Evolutionary conservation across 2,113 vertebrate genomes (phyloP), one percentile per base, ranked within the genome.

Genomic region (Thalassoma bifasciatum): DNA sequence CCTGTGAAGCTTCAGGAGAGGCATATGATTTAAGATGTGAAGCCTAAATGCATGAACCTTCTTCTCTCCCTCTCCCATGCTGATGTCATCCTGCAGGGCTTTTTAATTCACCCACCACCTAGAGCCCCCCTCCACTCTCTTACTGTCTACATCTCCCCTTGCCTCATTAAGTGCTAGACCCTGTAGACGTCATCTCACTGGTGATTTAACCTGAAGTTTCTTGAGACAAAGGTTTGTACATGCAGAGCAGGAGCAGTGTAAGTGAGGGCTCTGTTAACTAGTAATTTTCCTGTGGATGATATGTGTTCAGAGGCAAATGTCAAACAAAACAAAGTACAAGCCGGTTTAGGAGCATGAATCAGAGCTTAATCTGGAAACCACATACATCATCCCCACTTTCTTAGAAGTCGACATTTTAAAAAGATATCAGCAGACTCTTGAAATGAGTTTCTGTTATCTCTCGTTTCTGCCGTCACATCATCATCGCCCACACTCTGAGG

Each of bases 161-260:
- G 52, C 72, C 72, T 86, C 73, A 77, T 87, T 87, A 74, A 82
- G 74, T 62, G 75, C 77, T 86, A 90, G 81, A 69, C 71, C 46
- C 66, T 26, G 65, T 23, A 68, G 72, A 85, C 86, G 84, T 92
- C 89, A 88, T 83, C 64, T 66, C 54, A 36, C 73, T 65, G 59
- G 86, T 92, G 90, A 92, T 88, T 92, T 90, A 84, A 92, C 90
- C 86, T 84, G 67, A 92, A 92, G 81, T 76, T 90, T 85, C 62
- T 73, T 12, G 79, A 85, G 65, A 81, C 66, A 73, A 79, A 64
- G 75, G 30, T 37, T 72, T 73, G 51, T 59, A 47, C 34, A 53
- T 51, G 24, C 17, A 23, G 42, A 40, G 62, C 53, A 72, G 56
- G 51, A 58, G 57, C 58, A 26, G 61, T 61, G 63, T 75, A 60